Base-by-base conservation (phyloP, 2,113 vertebrate species). In the Enhydra lutris region DNA sequence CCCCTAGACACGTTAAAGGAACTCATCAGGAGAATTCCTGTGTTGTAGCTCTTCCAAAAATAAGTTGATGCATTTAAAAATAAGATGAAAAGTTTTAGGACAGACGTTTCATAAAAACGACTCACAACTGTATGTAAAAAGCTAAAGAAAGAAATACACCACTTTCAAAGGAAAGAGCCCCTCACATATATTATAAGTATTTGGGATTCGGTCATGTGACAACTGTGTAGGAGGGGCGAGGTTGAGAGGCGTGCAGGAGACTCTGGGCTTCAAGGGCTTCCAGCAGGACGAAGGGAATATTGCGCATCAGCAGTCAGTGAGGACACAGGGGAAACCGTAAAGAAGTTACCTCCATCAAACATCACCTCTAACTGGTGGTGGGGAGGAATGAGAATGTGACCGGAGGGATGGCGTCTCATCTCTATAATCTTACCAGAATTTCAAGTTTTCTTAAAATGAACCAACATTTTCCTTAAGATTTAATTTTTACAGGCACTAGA, bases 71-170 rank as follows among this genome's bases (percentile, higher is more conserved):
- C 6, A 91, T 74, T 14, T 91, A 42, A 55, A 21, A 82, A 63
- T 74, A 29, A 85, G 45, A 89, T 59, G 59, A 86, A 87, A 85
- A 57, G 29, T 92, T 98, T 91, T 65, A 84, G 81, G 63, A 61
- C 29, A 74, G 82, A 29, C 36, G 55, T 89, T 87, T 78, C 93
- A 84, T 86, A 81, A 97, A 97, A 85, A 84, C 55, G 26, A 79
- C 73, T 67, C 21, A 15, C 14, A 82, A 71, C 21, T 93, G 23
- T 17, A 4, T 26, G 57, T 65, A 73, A 73, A 90, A 95, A 69
- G 73, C 50, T 76, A 91, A 31, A 71, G 20, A 55, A 73, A 84
- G 63, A 93, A 96, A 89, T 6, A 36, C 0, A 92, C 24, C 52
- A 83, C 50, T 67, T 89, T 84, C 39, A 93, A 93, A 83, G 76